Base-by-base conservation (phyloP, 2,888 invertebrate species). In the Brenthis daphne region DNA sequence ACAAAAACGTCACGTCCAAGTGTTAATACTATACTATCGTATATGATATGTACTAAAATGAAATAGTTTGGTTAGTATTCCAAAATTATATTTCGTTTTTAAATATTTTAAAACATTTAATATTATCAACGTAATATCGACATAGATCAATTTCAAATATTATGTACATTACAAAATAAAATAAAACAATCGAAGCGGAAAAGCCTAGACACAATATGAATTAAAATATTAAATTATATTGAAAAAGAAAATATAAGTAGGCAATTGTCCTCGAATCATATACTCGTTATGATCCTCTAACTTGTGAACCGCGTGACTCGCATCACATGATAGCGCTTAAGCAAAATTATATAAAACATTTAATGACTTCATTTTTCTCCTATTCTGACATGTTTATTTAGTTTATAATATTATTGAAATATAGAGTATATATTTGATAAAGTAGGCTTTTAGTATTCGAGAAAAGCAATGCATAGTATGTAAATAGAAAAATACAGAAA, bases 231-330 rank as follows among this genome's bases (percentile, higher is more conserved):
- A 43, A 43, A 11, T 43, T 43, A 11, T 43, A 43, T 43, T 43
- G 37, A 43, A 43, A 43, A 37, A 58, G 16, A 50, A 48, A 16
- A 61, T 24, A 16, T 51, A 20, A 29, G 14, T 43, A 29, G 53
- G 24, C 12, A 37, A 12, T 61, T 13, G 51, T 24, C 13, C 11
- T 20, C 37, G 24, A 50, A 43, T 47, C 50, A 55, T 29, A 57
- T 55, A 55, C 50, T 54, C 24, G 61, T 20, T 43, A 57, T 24
- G 51, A 33, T 55, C 24, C 65, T 57, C 24, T 48, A 57, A 57
- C 16, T 57, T 69, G 65, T 48, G 51, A 63, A 51, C 67, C 74
- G 67, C 72, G 70, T 74, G 74, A 73, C 70, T 70, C 24, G 20
- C 57, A 63, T 74, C 69, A 73, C 67, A 69, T 71, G 70, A 68